phyloP scores from a whole-genome alignment of 2,797 vertebrate genomes.

The Hybognathus amarus region DNA sequence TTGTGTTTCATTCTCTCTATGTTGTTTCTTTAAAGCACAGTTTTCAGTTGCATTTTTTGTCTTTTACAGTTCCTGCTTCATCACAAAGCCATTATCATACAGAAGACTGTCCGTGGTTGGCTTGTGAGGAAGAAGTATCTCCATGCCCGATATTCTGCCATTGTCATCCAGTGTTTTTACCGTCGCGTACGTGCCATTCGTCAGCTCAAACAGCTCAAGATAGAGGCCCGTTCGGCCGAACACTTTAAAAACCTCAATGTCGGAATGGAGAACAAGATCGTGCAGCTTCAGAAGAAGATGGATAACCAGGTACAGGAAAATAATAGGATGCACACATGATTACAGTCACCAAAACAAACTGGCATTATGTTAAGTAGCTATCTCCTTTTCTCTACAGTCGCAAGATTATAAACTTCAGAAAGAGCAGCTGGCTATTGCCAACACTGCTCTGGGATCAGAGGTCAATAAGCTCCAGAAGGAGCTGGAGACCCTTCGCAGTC shows the following conservation, averaged over 20 bases:
- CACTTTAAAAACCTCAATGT: slow-evolving; percentile 91
- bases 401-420: slow-evolving; percentile 83
- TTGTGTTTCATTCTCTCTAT: background rate
- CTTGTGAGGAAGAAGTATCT: slow-evolving; percentile 76
- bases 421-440: slow-evolving; percentile 77
- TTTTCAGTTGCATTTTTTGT: fast-evolving
- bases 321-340: background rate
- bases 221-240: slow-evolving; percentile 86
- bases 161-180: slow-evolving; percentile 88
- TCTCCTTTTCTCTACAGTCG: slow-evolving; percentile 74
- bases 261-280: slow-evolving; percentile 98
- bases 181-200: slow-evolving; percentile 80
- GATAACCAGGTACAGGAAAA: slow-evolving; percentile 85
- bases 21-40: background rate
- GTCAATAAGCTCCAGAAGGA: slow-evolving; percentile 86
- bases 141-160: slow-evolving; percentile 73
- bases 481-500: slow-evolving; percentile 75
- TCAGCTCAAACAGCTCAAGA: slow-evolving; percentile 85
- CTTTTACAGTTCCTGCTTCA: slow-evolving; percentile 83
- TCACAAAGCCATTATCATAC: slow-evolving; percentile 90
- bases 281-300: slow-evolving; percentile 93
- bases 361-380: background rate
- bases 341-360: background rate
- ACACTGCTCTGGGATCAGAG: slow-evolving; percentile 73
- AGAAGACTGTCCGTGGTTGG: slow-evolving; percentile 85